Base-by-base conservation (phyloP, 2,888 invertebrate genomes). In the Cartodere bifasciata region DNA sequence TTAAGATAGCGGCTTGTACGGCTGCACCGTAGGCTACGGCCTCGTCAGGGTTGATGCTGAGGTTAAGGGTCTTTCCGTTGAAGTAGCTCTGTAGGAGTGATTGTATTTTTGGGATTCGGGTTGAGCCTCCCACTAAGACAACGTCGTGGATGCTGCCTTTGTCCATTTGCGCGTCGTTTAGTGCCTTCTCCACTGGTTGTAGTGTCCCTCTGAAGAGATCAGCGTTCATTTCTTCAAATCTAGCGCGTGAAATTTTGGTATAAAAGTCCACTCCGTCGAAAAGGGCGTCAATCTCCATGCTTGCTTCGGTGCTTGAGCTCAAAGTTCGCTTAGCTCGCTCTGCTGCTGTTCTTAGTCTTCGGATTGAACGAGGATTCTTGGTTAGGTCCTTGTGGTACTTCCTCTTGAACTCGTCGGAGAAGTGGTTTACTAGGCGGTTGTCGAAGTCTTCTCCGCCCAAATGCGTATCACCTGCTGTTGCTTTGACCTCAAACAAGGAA, bases 391-490 rank as follows among this genome's bases (percentile, higher is more conserved):
- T 63, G 29, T 53, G 55, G 46, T 45, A 61, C 39, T 64, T 65
- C 2, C 63, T 45, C 44, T 67, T 67, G 51, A 72, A 72, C 47
- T 73, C 72, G 3, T 70, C 64, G 5, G 63, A 56, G 35, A 74
- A 64, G 49, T 70, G 65, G 34, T 52, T 63, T 4, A 72, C 71
- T 45, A 74, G 48, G 13, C 70, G 59, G 45, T 67, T 71, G 41
- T 67, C 65, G 40, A 66, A 67, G 58, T 81, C 75, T 55, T 82
- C 82, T 7, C 82, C 82, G 13, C 83, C 83, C 30, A 84, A 65
- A 52, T 84, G 86, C 4, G 86, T 86, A 52, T 87, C 86, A 16
- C 85, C 85, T 16, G 83, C 81, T 2, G 84, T 87, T 1, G 86
- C 67, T 53, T 73, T 78, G 3, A 84, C 87, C 3, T 86, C 85